Evolutionary conservation across 2,888 invertebrate species (phyloP), one percentile per base, ranked within the genome.

Genomic region (Campopleginae sp.): DNA sequence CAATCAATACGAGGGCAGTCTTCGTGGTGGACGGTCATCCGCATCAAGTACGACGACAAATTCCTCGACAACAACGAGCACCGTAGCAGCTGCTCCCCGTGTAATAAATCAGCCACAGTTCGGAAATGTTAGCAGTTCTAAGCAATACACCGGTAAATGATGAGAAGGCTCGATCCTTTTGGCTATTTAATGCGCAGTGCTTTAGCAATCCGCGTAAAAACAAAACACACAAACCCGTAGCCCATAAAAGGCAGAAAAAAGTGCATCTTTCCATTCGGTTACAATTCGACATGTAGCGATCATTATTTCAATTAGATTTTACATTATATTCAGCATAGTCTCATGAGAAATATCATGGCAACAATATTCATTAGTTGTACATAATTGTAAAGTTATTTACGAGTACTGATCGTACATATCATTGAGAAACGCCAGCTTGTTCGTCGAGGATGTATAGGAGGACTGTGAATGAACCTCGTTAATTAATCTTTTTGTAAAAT

Each of bases 31-130:
- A 83, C 91, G 94, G 83, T 91, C 94, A 66, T 92, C 95, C 70
- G 95, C 95, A 66, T 95, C 96, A 68, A 71, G 80, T 33, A 81
- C 76, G 23, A 74, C 78, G 19, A 72, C 33, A n/a, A 83, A 79
- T 76, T 58, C 86, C 42, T 78, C 86, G 65, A 85, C 82, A 8
- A 86, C 79, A 19, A 58, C 77, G 33, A 78, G 68, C 63, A 85
- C 74, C 42, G 31, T 38, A 19, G 96, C 96, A 88, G 96, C 96
- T 86, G 96, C 96, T 88, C 96, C 96, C 82, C 95, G 96, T 90
- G 95, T 96, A 89, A 96, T 96, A 92, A 96, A 96, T 94, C 96
- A 96, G 91, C 96, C 96, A 94, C 94, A 96, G 88, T 96, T 96
- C 93, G 96, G 96, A 90, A 95, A 95, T 89, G 92, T 94, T 84